phyloP scores from a whole-genome alignment of 2,797 vertebrate genomes.

The Microctenopoma stevenorrisi region DNA sequence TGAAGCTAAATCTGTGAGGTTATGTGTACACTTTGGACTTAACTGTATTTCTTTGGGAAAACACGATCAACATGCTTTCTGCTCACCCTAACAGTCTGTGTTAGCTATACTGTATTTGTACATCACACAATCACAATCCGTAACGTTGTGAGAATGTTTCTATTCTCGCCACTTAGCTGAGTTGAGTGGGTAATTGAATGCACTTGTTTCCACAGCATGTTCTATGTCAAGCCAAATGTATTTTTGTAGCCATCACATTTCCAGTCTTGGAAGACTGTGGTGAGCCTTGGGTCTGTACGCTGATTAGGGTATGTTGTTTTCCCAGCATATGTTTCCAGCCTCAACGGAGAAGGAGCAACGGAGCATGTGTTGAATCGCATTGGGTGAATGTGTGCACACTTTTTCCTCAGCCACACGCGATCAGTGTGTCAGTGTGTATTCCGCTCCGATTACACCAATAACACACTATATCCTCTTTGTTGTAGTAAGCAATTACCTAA shows the following conservation, averaged over 20 bases:
- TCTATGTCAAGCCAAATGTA: slow-evolving; percentile 21
- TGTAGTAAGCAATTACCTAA: not conserved
- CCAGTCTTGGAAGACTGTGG: not conserved
- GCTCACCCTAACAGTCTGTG: not conserved
- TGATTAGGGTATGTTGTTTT: slow-evolving; percentile 45
- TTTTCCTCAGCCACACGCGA: slow-evolving; percentile 25
- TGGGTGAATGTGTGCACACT: slow-evolving; percentile 24
- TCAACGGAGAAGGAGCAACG: slow-evolving; percentile 9
- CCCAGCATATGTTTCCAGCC: slow-evolving; percentile 36
- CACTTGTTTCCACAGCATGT: slow-evolving; percentile 30
- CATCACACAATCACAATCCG: slow-evolving; percentile 1
- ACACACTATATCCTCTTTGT: not conserved
- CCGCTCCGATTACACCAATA: not conserved
- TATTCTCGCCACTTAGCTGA: not conserved
- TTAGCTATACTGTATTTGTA: too few relatives aligned
- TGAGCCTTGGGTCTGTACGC: slow-evolving; percentile 13
- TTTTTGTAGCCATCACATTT: not conserved
- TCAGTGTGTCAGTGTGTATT: slow-evolving; percentile 3
- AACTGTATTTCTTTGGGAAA: not conserved
- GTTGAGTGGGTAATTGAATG: slow-evolving; percentile 7
- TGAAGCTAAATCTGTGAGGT: not conserved
- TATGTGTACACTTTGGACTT: not conserved
- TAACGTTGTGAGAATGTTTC: not conserved
- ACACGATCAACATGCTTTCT: not conserved
- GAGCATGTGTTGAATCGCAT: slow-evolving; percentile 29